Base-by-base conservation (phyloP, 2,797 vertebrate genomes). In the Limosa lapponica region DNA sequence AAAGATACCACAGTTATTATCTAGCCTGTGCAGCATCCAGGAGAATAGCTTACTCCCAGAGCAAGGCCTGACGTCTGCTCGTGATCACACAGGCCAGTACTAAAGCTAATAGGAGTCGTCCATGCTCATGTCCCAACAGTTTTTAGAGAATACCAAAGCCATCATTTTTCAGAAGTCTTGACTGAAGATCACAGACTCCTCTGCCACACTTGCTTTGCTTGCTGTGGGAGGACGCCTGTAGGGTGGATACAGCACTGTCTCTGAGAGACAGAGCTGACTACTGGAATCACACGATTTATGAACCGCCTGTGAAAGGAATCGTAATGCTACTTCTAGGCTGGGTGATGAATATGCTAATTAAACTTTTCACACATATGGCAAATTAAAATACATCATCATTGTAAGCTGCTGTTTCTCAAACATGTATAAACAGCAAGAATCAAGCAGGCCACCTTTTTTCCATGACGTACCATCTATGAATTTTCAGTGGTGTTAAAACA, bases 341-440 rank as follows among this genome's bases (percentile, higher is more conserved):
- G 36, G 24, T 84, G 62, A 79, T 52, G 90, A 95, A 95, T 93
- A 94, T 91, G 87, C 51, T 95, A 91, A 94, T 94, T 81, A 88
- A 92, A 73, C 59, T 79, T 84, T 88, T 96, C 85, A 95, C 58
- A 86, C 87, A 90, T 74, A 91, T 18, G 39, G 70, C 16, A 93
- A 93, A 88, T 79, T 90, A 87, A 95, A 91, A 91, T 82, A 91
- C 30, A 80, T 72, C 66, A 44, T 84, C 34, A 64, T 32, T 93
- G 70, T 62, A 94, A 95, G 78, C 72, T 79, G 75, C 79, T 95
- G 75, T 93, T 96, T 95, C 82, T 94, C 80, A 94, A 96, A 95
- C 70, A 86, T 17, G 8, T 44, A 86, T 73, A 94, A 96, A 93
- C 64, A 83, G 64, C 48, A 92, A 71, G 61, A 93, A 90, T 59